phyloP scores from a whole-genome alignment of 2,797 vertebrate genomes.

The Dallia pectoralis region DNA sequence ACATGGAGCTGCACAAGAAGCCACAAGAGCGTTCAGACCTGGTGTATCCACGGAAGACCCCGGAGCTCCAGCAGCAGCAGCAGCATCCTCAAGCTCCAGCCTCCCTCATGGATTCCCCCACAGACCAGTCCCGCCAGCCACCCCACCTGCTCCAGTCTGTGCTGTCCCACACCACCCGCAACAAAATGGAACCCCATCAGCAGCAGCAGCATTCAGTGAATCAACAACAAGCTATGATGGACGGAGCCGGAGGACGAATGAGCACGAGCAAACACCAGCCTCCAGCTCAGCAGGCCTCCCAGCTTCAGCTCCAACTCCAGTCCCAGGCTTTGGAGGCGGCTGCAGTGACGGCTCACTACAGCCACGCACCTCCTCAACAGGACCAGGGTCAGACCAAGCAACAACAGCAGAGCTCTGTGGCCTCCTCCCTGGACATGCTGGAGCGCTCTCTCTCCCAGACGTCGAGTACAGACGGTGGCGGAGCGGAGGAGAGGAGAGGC shows the following conservation, averaged over 20 bases:
- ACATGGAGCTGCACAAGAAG: slow-evolving; percentile 87
- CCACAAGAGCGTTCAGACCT: slow-evolving; percentile 78
- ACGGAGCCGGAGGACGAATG: slow-evolving; percentile 74
- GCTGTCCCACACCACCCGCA: slow-evolving; percentile 83
- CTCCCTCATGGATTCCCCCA: slow-evolving; percentile 81
- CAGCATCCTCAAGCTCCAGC: slow-evolving; percentile 76
- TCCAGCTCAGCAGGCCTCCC: slow-evolving; percentile 76
- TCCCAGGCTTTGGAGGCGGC: slow-evolving; percentile 83
- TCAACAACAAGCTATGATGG: slow-evolving; percentile 83
- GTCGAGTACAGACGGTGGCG: slow-evolving; percentile 66
- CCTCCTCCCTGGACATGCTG: slow-evolving; percentile 79
- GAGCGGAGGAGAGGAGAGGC: slow-evolving; percentile 65
- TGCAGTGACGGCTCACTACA: slow-evolving; percentile 70
- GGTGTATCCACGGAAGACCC: slow-evolving; percentile 76
- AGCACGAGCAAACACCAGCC: slow-evolving; percentile 67
- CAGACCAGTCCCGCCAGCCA: slow-evolving; percentile 75
- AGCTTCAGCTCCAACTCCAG: slow-evolving; percentile 85
- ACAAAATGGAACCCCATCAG: slow-evolving; percentile 68
- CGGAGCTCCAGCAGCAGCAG: slow-evolving; percentile 70
- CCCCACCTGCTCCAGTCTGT: slow-evolving; percentile 83
- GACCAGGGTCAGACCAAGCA: slow-evolving; percentile 72
- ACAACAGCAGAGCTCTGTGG: slow-evolving; percentile 68
- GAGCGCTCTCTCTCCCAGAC: slow-evolving; percentile 80
- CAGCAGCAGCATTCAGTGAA: slow-evolving; percentile 75
- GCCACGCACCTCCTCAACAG: slow-evolving; percentile 67